Evolutionary conservation across 2,797 vertebrate genomes (phyloP), one percentile per base, ranked within the genome.

Genomic region (Thripadectes ignobilis): DNA sequence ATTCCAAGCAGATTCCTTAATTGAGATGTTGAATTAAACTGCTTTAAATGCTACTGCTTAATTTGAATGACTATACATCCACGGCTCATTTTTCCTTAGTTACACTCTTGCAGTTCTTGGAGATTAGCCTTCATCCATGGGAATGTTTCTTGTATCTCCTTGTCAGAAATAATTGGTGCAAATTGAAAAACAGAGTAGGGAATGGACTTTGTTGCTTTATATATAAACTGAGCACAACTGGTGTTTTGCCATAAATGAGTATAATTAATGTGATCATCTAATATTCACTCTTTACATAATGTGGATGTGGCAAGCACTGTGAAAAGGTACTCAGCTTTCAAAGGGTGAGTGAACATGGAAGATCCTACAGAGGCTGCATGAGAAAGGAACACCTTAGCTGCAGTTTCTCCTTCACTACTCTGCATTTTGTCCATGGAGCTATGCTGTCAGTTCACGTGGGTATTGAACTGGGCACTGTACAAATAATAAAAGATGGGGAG

Each of bases 11-110:
- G 34, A 89, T 88, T 90, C 27, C 48, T 93, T 92, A 93, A 92
- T 96, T 89, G 91, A 88, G 62, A 84, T 73, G 76, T 66, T 93
- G 76, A 92, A 86, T 81, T 86, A 93, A 93, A 82, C 12, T 52
- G 11, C 41, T 85, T 88, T 95, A 94, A 90, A 90, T 20, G 46
- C 67, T 73, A 13, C 9, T 30, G 49, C 54, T 88, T 84, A 81
- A 88, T 92, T 93, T 92, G 69, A 93, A 86, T 46, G 32, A 88
- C 92, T 75, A 67, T 72, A 73, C 26, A 84, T 62, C 62, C 63
- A 86, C 0, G 3, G 36, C 41, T 92, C 10, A 5, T 82, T 95
- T 95, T 96, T 83, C 67, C 69, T 90, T 86, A 85, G 69, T 88
- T 90, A 69, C 38, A 79, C 15, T 86, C 48, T 23, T 76, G 55